Evolutionary conservation across 2,797 vertebrate species (phyloP).

Genomic region (Mastacembelus armatus): DNA sequence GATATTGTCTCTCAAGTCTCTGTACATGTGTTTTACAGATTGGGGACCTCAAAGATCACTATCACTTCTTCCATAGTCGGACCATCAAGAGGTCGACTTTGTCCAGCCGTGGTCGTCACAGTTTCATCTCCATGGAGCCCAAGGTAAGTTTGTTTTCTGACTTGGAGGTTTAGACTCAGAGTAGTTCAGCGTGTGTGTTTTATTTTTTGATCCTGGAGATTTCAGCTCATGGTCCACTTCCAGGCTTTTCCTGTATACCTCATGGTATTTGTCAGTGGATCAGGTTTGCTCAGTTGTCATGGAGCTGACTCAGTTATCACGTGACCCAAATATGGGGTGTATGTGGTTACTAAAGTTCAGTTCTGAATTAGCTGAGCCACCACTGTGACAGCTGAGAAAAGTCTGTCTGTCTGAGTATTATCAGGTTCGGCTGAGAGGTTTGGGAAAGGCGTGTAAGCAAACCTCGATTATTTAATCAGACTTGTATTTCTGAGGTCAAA

Average conservation of each 20-base stretch:
- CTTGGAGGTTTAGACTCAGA: conserved; percentile 13
- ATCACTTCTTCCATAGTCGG: conserved; percentile 99
- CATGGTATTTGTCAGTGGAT: neutral
- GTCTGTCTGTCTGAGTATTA: neutral
- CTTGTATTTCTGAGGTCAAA: no score
- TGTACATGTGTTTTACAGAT: conserved; percentile 86
- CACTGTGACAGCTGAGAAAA: no score
- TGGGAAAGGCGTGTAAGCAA: neutral
- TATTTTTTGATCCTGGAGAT: neutral
- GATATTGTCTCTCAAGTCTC: neutral
- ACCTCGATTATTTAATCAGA: no score
- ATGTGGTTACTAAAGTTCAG: no score
- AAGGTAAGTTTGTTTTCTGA: conserved; percentile 87
- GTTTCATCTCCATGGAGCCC: conserved; percentile 99
- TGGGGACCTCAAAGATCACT: conserved; percentile 96
- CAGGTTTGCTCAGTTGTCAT: conserved; percentile 12
- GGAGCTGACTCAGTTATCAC: conserved; percentile 2
- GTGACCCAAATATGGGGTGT: neutral
- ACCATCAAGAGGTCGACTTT: conserved; percentile 98
- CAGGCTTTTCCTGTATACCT: neutral
- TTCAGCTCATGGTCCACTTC: neutral
- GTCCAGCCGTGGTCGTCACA: conserved; percentile 94
- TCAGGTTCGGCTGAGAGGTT: neutral
- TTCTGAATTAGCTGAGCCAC: no score
- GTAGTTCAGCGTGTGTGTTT: neutral